Conservation (phyloP, 2,888 invertebrate genomes). For the Dorcus hopei region DNA sequence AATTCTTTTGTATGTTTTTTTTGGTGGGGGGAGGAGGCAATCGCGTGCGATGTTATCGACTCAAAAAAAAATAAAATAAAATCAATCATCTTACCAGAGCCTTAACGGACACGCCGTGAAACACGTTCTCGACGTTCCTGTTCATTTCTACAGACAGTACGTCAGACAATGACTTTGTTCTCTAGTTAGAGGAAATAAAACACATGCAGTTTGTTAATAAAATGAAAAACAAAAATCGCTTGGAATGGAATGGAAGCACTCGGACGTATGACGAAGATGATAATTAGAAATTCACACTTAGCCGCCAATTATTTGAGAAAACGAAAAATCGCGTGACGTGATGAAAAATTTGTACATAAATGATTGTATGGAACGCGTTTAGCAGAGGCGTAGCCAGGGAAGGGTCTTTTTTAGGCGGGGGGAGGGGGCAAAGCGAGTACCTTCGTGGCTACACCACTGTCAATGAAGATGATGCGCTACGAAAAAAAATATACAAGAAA, state of each 20-base stretch:
- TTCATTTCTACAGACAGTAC: conserved; percentile 36
- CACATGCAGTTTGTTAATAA: conserved; percentile 23
- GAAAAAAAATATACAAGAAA: conserved; percentile 9
- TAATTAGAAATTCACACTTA: too few relatives aligned
- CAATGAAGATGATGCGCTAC: conserved; percentile 6
- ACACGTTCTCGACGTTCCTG: conserved; percentile 50
- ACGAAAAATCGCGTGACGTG: too few relatives aligned
- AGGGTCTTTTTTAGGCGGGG: neutral
- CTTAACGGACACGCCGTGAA: conserved; percentile 60
- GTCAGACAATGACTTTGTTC: conserved; percentile 56
- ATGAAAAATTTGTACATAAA: too few relatives aligned
- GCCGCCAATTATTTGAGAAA: too few relatives aligned
- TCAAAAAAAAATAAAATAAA: too few relatives aligned
- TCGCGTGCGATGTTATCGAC: too few relatives aligned
- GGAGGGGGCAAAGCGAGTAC: neutral
- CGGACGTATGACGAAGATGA: too few relatives aligned
- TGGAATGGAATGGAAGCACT: neutral
- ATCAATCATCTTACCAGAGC: conserved; percentile 55
- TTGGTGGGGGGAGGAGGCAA: too few relatives aligned
- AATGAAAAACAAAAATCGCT: conserved; percentile 30
- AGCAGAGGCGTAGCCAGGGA: too few relatives aligned
- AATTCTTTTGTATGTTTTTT: too few relatives aligned
- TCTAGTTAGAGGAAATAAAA: conserved; percentile 44
- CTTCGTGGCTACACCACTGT: too few relatives aligned
- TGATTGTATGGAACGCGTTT: too few relatives aligned